Evolutionary conservation across 1,140 invertebrate genomes (phyloP), one percentile per base, ranked within the genome.

Genomic region (Drosophila ohnishii): DNA sequence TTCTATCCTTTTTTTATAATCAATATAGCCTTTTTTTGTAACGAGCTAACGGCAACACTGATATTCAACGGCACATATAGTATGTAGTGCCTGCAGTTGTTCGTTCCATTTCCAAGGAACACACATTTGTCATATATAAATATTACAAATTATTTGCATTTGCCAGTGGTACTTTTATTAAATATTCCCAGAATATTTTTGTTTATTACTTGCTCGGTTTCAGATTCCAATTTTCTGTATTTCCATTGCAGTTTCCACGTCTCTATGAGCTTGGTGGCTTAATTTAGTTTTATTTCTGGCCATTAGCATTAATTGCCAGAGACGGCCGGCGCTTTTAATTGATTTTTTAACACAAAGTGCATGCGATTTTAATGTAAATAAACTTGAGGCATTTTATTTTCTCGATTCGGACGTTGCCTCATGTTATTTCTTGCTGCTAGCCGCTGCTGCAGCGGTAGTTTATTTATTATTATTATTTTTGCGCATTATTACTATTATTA

Each of bases 401-500:
- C 51, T 35, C 45, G 64, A 62, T 47, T 78, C 69, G 64, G 55
- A 42, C 63, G 48, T 56, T 79, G 61, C 55, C 32, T 25, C 47
- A 13, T 35, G 28, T 61, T 75, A 59, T 76, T 80, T 81, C 58
- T 55, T 35, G 40, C 32, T 51, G 58, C 40, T 44, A 16, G 16
- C 16, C 10, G 51, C 59, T 13, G 61, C 44, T 56, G 28, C 37
- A 37, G 34, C 37, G 40, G 34, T 67, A 16, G 58, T 67, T 73
- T 40, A 69, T 57, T 59, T 62, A 80, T 80, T 57, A 48, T 75
- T 63, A 63, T 82, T 75, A 69, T 76, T 69, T 78, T 71, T 71
- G 51, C 75, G 58, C 74, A 78, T 78, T 78, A 88, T 84, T 87
- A 88, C 79, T 81, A 81, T 74, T 80, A 85, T 76, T 73, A 80